Percentiles rank a stretch among this genome's conserved stretches.
phyloP scores from a whole-genome alignment of 2,113 vertebrate genomes.

The Forbesichthys papilliferus region DNA sequence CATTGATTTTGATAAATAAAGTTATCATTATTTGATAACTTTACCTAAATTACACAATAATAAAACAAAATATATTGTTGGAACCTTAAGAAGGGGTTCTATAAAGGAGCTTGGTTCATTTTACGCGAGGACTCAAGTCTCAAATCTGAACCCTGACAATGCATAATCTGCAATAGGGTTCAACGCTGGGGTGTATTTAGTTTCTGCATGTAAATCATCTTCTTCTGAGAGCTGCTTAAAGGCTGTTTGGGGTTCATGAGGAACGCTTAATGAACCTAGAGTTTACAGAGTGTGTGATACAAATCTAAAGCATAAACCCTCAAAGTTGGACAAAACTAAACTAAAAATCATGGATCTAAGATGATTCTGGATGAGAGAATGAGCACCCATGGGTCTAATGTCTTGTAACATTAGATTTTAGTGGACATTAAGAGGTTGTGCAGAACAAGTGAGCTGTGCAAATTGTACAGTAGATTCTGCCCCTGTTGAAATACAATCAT shows the following conservation, averaged over 20 bases:
- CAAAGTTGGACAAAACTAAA: conserved; percentile 14
- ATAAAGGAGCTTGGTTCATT: too few relatives aligned
- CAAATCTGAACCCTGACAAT: too few relatives aligned
- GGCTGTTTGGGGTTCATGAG: background rate
- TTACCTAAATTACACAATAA: too few relatives aligned
- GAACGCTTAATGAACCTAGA: background rate
- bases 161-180: too few relatives aligned
- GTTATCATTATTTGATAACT: too few relatives aligned
- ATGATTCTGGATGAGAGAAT: conserved; percentile 30
- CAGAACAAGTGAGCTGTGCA: background rate
- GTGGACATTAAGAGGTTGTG: conserved; percentile 11
- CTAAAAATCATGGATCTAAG: conserved; percentile 40
- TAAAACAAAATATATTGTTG: too few relatives aligned
- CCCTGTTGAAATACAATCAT: background rate
- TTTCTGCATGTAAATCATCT: too few relatives aligned
- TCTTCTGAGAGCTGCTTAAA: too few relatives aligned
- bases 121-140: too few relatives aligned
- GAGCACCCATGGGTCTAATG: conserved; percentile 11
- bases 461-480: conserved; percentile 15
- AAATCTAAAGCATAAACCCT: conserved; percentile 1
- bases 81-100: too few relatives aligned
- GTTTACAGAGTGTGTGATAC: background rate
- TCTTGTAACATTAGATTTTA: conserved; percentile 13
- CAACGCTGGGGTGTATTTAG: too few relatives aligned
- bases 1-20: too few relatives aligned